Percentiles rank a stretch among this genome's conserved stretches.
Conservation (phyloP, 2,888 invertebrate genomes). For the Cerastis rubricosa region DNA sequence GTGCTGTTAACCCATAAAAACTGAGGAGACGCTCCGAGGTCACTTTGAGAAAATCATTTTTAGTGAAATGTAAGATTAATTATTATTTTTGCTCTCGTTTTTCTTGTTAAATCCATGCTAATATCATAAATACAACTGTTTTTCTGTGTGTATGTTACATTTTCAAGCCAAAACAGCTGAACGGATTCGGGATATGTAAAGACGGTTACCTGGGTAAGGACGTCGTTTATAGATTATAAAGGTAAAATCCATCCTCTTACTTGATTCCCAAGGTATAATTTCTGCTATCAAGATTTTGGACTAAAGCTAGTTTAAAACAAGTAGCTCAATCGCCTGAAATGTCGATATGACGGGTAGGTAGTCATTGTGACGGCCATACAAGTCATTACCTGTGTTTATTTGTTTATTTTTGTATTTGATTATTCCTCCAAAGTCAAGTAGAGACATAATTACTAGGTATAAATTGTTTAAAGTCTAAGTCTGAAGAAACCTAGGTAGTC, state of each 20-base stretch:
- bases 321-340: neutral
- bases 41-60: slow-evolving; percentile 49
- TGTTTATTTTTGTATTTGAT: slow-evolving; percentile 9
- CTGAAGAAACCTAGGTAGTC: slow-evolving; percentile 25
- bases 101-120: slow-evolving; percentile 1
- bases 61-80: slow-evolving; percentile 42
- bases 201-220: too few relatives aligned
- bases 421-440: slow-evolving; percentile 13
- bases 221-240: too few relatives aligned
- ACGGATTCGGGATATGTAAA: neutral
- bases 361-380: neutral
- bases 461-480: slow-evolving; percentile 16
- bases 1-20: slow-evolving; percentile 74
- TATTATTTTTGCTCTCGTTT: slow-evolving; percentile 24
- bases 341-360: neutral
- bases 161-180: neutral
- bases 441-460: slow-evolving; percentile 23
- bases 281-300: neutral
- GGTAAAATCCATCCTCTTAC: too few relatives aligned
- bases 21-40: slow-evolving; percentile 73
- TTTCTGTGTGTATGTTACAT: neutral
- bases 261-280: neutral
- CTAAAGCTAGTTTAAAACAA: slow-evolving; percentile 6
- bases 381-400: neutral
- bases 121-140: neutral